Percentiles rank a stretch among this genome's conserved stretches.
phyloP scores from a whole-genome alignment of 2,113 vertebrate genomes.

The Psephotus haematonotus region DNA sequence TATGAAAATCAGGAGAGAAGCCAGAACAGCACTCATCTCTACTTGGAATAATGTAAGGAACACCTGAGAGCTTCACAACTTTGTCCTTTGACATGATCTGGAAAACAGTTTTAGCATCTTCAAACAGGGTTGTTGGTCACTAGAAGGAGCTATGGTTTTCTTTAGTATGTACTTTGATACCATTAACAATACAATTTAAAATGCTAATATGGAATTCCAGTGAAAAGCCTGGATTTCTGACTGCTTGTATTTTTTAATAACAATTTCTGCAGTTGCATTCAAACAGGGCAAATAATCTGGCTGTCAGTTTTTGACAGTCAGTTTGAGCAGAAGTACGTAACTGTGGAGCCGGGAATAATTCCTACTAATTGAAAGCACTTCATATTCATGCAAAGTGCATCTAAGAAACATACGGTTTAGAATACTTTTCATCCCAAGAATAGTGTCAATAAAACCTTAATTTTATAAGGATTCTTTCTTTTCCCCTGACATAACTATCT shows the following conservation, averaged over 20 bases:
- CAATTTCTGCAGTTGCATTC: background rate
- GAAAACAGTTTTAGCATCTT: background rate
- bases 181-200: background rate
- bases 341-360: background rate
- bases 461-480: background rate
- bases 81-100: background rate
- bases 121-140: background rate
- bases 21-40: background rate
- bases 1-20: constrained; percentile 51
- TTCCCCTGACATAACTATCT: background rate
- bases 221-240: background rate
- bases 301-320: constrained; percentile 34
- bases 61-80: constrained; percentile 11
- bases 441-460: background rate
- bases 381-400: background rate
- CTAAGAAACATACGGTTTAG: background rate
- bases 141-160: background rate
- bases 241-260: background rate
- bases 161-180: background rate
- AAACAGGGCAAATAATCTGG: background rate
- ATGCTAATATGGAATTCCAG: background rate
- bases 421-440: background rate
- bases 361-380: background rate
- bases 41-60: background rate
- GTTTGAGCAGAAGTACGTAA: background rate